Percentiles rank a stretch among this genome's conserved stretches.
phyloP scores from a whole-genome alignment of 2,113 vertebrate species.

The Genyomyrus donnyi region DNA sequence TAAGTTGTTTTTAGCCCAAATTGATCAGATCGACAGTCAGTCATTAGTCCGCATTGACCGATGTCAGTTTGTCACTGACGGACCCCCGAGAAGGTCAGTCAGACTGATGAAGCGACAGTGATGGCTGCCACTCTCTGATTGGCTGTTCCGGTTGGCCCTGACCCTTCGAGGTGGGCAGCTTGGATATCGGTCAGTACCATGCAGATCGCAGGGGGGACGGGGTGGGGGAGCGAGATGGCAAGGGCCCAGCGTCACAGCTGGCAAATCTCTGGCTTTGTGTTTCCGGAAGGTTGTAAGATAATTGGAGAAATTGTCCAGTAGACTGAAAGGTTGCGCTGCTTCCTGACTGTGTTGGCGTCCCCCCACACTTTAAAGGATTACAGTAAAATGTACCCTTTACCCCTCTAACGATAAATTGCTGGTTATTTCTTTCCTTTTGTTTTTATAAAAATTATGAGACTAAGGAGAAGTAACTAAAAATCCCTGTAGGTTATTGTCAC shows the following conservation, averaged over 20 bases:
- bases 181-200: conserved; percentile 57
- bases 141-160: conserved; percentile 53
- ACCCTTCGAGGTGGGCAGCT: conserved; percentile 59
- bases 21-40: conserved; percentile 77
- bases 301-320: conserved; percentile 17
- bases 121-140: conserved; percentile 57
- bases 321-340: conserved; percentile 10
- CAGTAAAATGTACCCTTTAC: neutral
- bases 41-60: conserved; percentile 81
- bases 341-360: neutral
- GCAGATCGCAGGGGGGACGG: neutral
- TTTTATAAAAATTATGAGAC: neutral
- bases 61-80: conserved; percentile 73
- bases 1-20: conserved; percentile 75
- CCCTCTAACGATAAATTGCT: neutral
- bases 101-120: conserved; percentile 50
- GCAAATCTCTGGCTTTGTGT: neutral
- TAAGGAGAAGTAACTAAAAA: neutral
- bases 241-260: neutral
- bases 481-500: neutral
- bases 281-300: conserved; percentile 13
- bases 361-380: neutral
- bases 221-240: neutral
- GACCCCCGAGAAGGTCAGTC: conserved; percentile 70
- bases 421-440: neutral